A percentile compares a stretch with the other conserved stretches of the same genome.
Conservation (phyloP, 2,797 vertebrate genomes). For the Echeneis naucrates region DNA sequence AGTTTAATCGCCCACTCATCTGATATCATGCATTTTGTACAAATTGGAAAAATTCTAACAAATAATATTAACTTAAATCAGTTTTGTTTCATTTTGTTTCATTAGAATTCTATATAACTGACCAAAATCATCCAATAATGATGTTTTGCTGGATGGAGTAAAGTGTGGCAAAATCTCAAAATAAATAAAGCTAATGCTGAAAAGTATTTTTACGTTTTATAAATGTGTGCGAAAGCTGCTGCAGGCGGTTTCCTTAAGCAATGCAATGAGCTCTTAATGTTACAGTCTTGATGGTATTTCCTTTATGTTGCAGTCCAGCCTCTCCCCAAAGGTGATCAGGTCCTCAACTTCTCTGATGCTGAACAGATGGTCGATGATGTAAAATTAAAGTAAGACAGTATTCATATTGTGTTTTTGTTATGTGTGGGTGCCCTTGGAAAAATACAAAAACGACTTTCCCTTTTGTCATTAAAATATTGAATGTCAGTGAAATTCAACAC, state of each 20-base stretch:
- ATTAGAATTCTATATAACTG: neutral
- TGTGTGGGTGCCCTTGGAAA: neutral
- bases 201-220: neutral
- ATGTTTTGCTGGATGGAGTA: neutral
- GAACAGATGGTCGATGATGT: constrained; percentile 96
- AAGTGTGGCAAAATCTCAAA: neutral
- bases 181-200: too few relatives aligned
- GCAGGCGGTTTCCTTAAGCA: neutral
- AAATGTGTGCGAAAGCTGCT: neutral
- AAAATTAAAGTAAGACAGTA: constrained; percentile 90
- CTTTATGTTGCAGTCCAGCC: constrained; percentile 90
- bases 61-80: too few relatives aligned
- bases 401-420: too few relatives aligned
- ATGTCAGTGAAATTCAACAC: neutral
- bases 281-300: neutral
- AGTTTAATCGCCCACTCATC: constrained; percentile 26
- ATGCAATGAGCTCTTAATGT: constrained; percentile 6
- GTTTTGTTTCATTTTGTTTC: too few relatives aligned
- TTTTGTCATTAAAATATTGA: neutral
- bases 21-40: neutral
- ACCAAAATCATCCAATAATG: neutral
- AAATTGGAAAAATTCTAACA: neutral
- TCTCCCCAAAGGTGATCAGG: constrained; percentile 95
- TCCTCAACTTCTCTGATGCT: constrained; percentile 96
- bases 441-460: neutral